Evolutionary conservation across 2,797 vertebrate genomes (phyloP).

Genomic region (Muscicapa striata): DNA sequence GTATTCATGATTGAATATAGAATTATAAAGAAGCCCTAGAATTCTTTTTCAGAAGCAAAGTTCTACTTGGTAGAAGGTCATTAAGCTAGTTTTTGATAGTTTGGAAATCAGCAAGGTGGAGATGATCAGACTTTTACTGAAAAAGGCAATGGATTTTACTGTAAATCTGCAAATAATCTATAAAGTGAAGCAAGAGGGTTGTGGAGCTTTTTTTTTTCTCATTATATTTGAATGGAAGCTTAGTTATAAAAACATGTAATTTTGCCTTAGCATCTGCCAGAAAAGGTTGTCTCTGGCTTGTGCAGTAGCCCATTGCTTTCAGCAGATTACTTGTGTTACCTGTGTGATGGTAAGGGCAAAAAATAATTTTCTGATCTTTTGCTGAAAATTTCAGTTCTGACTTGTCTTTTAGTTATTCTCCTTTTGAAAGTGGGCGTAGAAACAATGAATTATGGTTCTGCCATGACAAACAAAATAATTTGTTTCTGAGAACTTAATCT

Average conservation of each 20-base stretch:
- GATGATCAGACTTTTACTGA: conserved; percentile 53
- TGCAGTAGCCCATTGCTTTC: conserved; percentile 56
- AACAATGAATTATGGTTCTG: conserved; percentile 64
- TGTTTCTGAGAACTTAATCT: conserved; percentile 53
- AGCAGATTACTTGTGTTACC: conserved; percentile 56
- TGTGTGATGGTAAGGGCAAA: conserved; percentile 43
- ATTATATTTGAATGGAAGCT: conserved; percentile 55
- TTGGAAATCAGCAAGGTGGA: conserved; percentile 59
- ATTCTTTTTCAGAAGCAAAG: conserved; percentile 60
- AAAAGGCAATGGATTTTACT: conserved; percentile 32
- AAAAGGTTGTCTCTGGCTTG: conserved; percentile 49
- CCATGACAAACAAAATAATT: conserved; percentile 54
- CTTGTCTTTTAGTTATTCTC: conserved; percentile 62
- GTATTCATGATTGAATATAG: conserved; percentile 56
- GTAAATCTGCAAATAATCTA: conserved; percentile 19
- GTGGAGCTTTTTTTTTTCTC: conserved; percentile 48
- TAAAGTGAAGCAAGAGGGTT: conserved; percentile 59
- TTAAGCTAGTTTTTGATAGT: conserved; percentile 62
- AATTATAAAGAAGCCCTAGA: conserved; percentile 57
- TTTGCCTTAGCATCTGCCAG: conserved; percentile 48
- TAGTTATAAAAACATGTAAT: conserved; percentile 19
- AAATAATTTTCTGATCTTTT: conserved; percentile 51
- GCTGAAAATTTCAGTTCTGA: conserved; percentile 64
- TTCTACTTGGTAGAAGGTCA: conserved; percentile 54
- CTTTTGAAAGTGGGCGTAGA: conserved; percentile 53